Evolutionary conservation across 2,888 invertebrate genomes (phyloP).

Genomic region (Cantharis rustica): DNA sequence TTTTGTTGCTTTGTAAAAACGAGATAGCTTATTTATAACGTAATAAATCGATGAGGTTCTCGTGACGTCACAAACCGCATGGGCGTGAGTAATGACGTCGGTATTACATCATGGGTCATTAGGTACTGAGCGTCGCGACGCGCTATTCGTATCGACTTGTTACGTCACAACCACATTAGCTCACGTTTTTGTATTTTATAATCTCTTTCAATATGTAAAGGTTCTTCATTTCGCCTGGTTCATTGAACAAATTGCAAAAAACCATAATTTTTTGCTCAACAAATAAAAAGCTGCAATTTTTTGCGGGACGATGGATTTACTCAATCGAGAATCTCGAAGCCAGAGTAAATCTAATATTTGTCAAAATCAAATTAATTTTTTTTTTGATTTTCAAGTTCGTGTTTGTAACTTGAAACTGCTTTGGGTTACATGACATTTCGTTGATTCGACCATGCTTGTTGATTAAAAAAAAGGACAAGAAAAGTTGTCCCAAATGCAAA

Average conservation of each 20-base stretch:
- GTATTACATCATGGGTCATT: conserved; percentile 42
- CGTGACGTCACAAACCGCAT: conserved; percentile 43
- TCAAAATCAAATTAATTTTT: background rate
- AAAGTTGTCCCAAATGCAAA: background rate
- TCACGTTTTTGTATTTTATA: conserved; percentile 26
- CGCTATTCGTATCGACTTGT: conserved; percentile 44
- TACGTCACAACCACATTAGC: conserved; percentile 41
- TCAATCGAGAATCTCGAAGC: background rate
- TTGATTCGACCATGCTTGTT: background rate
- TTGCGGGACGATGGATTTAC: background rate
- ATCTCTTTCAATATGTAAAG: background rate
- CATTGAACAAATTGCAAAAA: background rate
- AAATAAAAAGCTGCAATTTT: background rate
- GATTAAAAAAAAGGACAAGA: background rate
- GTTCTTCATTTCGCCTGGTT: background rate
- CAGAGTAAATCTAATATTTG: background rate
- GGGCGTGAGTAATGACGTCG: conserved; percentile 45
- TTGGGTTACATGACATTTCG: background rate
- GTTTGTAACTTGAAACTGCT: background rate
- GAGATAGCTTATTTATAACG: conserved; percentile 40
- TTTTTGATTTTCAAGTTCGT: background rate
- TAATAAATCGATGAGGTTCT: conserved; percentile 43
- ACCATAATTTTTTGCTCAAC: background rate
- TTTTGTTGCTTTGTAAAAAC: conserved; percentile 12
- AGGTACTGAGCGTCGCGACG: conserved; percentile 41